phyloP scores from a whole-genome alignment of 2,797 vertebrate species.

The Amazona finschi region DNA sequence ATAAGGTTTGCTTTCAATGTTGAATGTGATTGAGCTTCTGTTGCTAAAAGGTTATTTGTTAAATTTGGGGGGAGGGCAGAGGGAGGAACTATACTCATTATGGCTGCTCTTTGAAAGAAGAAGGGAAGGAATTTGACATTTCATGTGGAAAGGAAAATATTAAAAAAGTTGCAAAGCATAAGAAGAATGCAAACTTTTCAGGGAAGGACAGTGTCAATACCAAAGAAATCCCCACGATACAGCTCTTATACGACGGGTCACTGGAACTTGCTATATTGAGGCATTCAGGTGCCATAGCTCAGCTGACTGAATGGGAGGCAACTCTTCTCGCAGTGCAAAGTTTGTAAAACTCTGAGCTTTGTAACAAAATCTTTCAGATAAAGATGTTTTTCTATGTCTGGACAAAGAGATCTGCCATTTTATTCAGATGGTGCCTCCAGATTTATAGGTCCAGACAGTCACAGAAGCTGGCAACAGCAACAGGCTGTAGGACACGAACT shows the following conservation, averaged over 20 bases:
- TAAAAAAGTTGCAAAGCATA: neutral
- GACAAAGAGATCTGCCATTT: neutral
- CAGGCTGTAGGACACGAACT: neutral
- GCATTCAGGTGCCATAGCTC: neutral
- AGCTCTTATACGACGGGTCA: neutral
- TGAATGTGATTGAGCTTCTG: neutral
- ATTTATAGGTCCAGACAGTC: neutral
- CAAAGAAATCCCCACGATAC: neutral
- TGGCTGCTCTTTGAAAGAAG: neutral
- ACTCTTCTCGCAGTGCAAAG: neutral
- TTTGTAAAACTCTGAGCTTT: neutral
- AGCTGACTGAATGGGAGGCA: neutral
- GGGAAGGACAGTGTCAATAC: neutral
- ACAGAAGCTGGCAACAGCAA: neutral
- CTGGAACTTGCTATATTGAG: neutral
- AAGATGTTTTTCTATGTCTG: neutral
- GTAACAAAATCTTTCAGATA: neutral
- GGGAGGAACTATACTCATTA: neutral
- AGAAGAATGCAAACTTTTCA: neutral
- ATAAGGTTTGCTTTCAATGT: neutral
- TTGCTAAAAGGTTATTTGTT: neutral
- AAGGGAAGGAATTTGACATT: neutral
- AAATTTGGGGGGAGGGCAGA: neutral
- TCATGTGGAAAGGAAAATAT: neutral
- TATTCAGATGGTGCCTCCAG: neutral